Evolutionary conservation across 2,888 invertebrate genomes (phyloP).

Genomic region (Orchesella flavescens): DNA sequence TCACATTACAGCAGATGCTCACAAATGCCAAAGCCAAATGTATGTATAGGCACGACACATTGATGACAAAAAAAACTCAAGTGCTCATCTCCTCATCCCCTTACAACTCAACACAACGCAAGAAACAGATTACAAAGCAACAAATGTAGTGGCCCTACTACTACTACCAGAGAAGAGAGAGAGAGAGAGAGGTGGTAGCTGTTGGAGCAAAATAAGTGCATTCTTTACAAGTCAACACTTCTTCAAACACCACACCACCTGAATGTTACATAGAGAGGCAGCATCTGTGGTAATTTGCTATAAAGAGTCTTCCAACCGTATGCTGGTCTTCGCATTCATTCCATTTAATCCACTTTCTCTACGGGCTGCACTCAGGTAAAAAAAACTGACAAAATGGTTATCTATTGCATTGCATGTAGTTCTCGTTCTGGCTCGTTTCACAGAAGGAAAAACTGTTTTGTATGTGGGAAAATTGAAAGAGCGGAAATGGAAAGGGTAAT

Average conservation of each 20-base stretch:
- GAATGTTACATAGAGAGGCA: background rate
- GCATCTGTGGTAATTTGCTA: background rate
- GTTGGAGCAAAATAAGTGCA: constrained; percentile 22
- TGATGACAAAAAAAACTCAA: too few relatives aligned
- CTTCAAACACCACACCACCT: background rate
- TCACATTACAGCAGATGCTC: too few relatives aligned
- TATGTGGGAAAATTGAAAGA: constrained; percentile 24
- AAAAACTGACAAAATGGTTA: constrained; percentile 19
- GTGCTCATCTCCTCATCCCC: too few relatives aligned
- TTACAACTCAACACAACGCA: background rate
- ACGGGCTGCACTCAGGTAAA: background rate
- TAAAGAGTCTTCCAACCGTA: background rate
- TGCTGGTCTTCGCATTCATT: constrained; percentile 16
- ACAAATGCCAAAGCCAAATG: too few relatives aligned
- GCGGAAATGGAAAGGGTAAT: constrained; percentile 6
- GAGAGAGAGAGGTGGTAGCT: background rate
- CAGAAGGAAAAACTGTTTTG: too few relatives aligned
- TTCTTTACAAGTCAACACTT: constrained; percentile 37
- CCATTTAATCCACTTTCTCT: constrained; percentile 38
- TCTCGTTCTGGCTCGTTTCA: background rate
- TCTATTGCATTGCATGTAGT: constrained; percentile 27
- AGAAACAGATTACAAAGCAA: background rate
- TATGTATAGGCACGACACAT: too few relatives aligned
- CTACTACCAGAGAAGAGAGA: too few relatives aligned
- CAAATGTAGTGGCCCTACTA: too few relatives aligned